Base-by-base conservation (phyloP, 2,888 invertebrate species). In the Drosophila helvetica region DNA sequence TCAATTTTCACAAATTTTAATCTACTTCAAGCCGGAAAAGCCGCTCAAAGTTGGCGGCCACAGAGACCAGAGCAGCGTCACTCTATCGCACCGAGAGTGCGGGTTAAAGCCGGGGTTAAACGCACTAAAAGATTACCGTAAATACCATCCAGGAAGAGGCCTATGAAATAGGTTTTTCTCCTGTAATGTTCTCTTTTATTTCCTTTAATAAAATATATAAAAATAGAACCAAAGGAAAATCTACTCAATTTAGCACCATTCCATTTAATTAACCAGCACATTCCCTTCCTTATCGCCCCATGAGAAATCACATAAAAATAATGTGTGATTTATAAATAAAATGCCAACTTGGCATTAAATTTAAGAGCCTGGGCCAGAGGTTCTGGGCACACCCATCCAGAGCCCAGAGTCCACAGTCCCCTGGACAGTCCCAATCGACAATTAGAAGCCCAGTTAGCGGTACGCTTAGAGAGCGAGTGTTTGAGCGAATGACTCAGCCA, bases 371-470 rank as follows among this genome's bases (percentile, higher is more conserved):
- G 22, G 1, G 27, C 43, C 55, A 73, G 15, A 7, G 15, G 7
- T 78, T 73, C 58, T 64, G 48, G 81, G 19, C 77, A 53, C 81
- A 72, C 84, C 81, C 84, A 78, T 19, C 57, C 42, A 38, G 30
- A 42, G 48, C 52, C 56, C 63, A 56, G 62, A 27, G 9, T 42
- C 17, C 27, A 4, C 10, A 10, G 33, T 12, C 33, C 12, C 33
- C 6, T 15, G 5, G 19, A 27, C 27, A 27, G 27, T 27, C 27
- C 38, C 55, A 66, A 62, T 58, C 59, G 66, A 65, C 79, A 80
- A 81, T 79, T 84, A 82, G 77, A 79, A 66, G 74, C 75, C 69
- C 72, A 81, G 78, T 76, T 82, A 75, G 63, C 52, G 62, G 15
- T 55, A 43, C 79, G 75, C 72, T 79, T 68, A 75, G 67, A 30